Percentiles rank a stretch among this genome's conserved stretches.
Conservation (phyloP, 2,797 vertebrate genomes). For the Esox lucius region DNA sequence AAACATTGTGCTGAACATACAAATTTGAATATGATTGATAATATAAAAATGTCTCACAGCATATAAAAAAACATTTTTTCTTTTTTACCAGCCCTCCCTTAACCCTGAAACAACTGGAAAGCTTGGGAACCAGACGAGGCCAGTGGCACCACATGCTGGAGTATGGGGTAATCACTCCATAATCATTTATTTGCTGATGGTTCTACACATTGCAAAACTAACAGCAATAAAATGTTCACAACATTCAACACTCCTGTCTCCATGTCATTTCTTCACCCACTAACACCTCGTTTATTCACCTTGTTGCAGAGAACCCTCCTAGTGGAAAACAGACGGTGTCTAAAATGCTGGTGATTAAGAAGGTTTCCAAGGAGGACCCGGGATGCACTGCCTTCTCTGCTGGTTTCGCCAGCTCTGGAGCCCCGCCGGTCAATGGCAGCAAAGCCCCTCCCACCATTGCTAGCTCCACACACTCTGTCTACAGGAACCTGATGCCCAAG, state of each 20-base stretch:
- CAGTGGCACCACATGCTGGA: slow-evolving; percentile 92
- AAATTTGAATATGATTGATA: background rate
- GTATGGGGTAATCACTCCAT: slow-evolving; percentile 88
- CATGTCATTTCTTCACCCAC: background rate
- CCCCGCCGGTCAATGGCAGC: slow-evolving; percentile 90
- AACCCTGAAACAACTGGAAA: slow-evolving; percentile 98
- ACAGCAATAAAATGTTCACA: background rate
- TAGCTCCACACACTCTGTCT: slow-evolving; percentile 77
- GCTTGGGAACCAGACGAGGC: slow-evolving; percentile 86
- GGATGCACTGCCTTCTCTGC: slow-evolving; percentile 90
- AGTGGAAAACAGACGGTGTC: slow-evolving; percentile 96
- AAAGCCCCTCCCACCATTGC: slow-evolving; percentile 89
- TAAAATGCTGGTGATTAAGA: slow-evolving; percentile 99
- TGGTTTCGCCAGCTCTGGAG: slow-evolving; percentile 89
- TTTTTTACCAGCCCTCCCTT: slow-evolving; percentile 87
- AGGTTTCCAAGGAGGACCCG: slow-evolving; percentile 97
- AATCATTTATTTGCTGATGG: background rate
- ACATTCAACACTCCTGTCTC: background rate
- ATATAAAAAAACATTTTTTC: too few relatives aligned
- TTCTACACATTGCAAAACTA: background rate
- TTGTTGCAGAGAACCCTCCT: slow-evolving; percentile 90
- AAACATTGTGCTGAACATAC: background rate
- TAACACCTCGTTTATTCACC: background rate
- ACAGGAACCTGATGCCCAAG: slow-evolving; percentile 98
- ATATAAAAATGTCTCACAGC: background rate